A percentile compares a stretch with the other conserved stretches of the same genome.
These are phyloP conservation scores for Pedionomus torquatus DNA, from an alignment of 2,113 vertebrate genomes.

Conservation along the genomic window DNA sequence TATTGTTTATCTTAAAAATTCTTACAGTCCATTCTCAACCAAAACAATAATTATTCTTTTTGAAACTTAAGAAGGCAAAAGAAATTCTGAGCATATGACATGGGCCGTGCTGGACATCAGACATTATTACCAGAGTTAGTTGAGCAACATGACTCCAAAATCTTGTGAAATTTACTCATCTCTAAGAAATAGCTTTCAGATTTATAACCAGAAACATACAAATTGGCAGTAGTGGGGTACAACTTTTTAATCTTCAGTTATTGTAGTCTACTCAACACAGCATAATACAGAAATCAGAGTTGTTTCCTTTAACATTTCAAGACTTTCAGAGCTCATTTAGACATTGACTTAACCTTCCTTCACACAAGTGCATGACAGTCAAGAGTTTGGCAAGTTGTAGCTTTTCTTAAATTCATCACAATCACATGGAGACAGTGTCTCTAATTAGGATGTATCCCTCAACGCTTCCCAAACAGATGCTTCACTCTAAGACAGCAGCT, in stretches of 20 bases:
- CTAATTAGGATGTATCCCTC: neutral
- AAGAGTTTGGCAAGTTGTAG: neutral
- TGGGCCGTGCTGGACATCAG: neutral
- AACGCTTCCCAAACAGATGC: neutral
- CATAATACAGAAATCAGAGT: neutral
- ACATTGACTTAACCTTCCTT: neutral
- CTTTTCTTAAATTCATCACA: neutral
- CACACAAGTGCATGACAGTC: neutral
- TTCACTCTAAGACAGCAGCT: neutral
- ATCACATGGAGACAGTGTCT: neutral
- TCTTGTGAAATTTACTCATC: neutral
- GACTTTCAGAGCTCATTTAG: neutral
- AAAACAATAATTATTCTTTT: neutral
- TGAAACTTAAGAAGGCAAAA: neutral
- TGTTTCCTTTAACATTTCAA: neutral
- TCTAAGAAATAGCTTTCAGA: neutral
- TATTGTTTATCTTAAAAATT: neutral
- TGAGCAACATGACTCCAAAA: neutral
- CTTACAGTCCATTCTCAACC: neutral
- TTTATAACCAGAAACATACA: neutral
- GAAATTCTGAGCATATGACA: neutral
- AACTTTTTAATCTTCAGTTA: neutral
- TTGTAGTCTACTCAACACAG: neutral
- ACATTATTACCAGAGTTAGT: neutral
- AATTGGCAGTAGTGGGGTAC: fast-evolving